Conservation (phyloP, 2,797 vertebrate species). For the Eulemur rubriventer region DNA sequence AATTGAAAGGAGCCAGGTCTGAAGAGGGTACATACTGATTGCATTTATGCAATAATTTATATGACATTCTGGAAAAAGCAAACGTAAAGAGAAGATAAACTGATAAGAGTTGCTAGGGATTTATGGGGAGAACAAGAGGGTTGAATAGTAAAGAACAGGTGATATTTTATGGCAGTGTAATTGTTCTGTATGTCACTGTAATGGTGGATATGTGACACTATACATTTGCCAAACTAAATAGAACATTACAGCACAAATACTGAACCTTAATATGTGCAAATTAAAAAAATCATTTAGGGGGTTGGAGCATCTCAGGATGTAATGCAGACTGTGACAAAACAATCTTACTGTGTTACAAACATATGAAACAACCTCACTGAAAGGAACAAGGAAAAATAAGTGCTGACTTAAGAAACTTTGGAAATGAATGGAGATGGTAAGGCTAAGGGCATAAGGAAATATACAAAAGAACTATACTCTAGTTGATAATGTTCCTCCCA, state of each 20-base stretch:
- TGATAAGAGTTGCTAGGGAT: neutral
- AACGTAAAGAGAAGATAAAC: neutral
- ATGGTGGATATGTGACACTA: neutral
- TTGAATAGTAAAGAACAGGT: neutral
- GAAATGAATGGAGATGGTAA: neutral
- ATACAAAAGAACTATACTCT: neutral
- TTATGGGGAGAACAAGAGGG: neutral
- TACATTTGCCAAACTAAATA: neutral
- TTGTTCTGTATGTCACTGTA: neutral
- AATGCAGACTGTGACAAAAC: neutral
- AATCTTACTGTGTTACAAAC: neutral
- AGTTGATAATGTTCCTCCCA: neutral
- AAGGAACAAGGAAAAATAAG: neutral
- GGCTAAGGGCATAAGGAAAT: neutral
- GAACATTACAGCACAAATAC: neutral
- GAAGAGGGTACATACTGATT: too few species aligned
- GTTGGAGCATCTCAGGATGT: neutral
- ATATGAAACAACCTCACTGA: neutral
- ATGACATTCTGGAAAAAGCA: neutral
- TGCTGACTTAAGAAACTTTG: neutral
- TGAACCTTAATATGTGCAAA: neutral
- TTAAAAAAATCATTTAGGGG: neutral
- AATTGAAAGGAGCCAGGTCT: too few species aligned
- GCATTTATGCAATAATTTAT: too few species aligned
- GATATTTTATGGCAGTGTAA: neutral